A percentile compares a stretch with the other conserved stretches of the same genome.
These are phyloP conservation scores for Mythimna pallens DNA, from an alignment of 2,888 invertebrate genomes.

Conservation along the genomic window DNA sequence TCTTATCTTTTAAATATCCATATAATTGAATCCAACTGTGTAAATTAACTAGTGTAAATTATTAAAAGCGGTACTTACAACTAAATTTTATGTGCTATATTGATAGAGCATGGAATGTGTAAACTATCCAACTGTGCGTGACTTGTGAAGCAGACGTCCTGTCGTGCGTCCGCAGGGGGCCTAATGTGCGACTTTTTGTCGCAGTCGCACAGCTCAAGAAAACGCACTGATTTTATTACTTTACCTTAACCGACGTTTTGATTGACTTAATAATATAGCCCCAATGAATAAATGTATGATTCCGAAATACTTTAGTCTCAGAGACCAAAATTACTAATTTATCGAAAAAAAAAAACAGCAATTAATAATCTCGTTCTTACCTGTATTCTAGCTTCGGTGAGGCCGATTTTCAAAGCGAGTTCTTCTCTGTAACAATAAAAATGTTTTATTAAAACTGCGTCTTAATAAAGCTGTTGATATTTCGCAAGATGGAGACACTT, in stretches of 20 bases:
- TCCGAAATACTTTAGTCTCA: conserved; percentile 40
- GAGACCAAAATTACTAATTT: conserved; percentile 32
- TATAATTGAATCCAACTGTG: conserved; percentile 60
- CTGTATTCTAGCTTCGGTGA: conserved; percentile 98
- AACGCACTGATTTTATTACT: conserved; percentile 66
- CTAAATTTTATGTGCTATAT: conserved; percentile 66
- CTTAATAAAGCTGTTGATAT: conserved; percentile 41
- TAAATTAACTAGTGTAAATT: conserved; percentile 58
- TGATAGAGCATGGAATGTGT: conserved; percentile 69
- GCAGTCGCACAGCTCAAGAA: conserved; percentile 67
- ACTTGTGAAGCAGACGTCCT: conserved; percentile 65
- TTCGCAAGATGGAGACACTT: conserved; percentile 32
- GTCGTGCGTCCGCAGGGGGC: conserved; percentile 74
- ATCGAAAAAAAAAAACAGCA: conserved; percentile 24
- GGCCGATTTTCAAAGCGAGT: conserved; percentile 97
- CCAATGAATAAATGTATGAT: conserved; percentile 55
- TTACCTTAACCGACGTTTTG: conserved; percentile 56
- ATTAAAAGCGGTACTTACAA: conserved; percentile 53
- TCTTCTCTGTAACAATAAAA: conserved; percentile 95
- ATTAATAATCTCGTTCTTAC: conserved; percentile 87
- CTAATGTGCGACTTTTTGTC: conserved; percentile 80
- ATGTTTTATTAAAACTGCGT: conserved; percentile 35
- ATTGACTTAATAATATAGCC: conserved; percentile 59
- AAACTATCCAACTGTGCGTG: conserved; percentile 61
- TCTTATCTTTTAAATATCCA: conserved; percentile 30